A percentile compares a stretch with the other conserved stretches of the same genome.
These are phyloP conservation scores for Amphipyra tragopoginis DNA, from an alignment of 2,888 invertebrate species.

Conservation along the genomic window DNA sequence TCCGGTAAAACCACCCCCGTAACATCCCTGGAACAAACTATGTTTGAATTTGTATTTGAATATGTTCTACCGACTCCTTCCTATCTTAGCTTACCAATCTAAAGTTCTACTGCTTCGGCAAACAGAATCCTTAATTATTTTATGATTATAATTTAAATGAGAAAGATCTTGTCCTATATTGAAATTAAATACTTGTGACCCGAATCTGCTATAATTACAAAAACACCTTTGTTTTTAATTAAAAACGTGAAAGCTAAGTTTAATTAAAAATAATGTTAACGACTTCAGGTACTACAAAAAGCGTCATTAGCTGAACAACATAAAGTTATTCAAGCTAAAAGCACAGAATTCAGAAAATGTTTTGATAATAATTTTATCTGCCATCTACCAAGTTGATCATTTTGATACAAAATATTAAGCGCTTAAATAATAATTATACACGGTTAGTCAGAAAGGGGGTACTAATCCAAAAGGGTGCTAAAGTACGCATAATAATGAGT, in stretches of 20 bases:
- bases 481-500: too few relatives aligned
- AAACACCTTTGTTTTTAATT: background rate
- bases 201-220: slow-evolving; percentile 10
- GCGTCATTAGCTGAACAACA: background rate
- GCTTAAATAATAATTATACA: too few relatives aligned
- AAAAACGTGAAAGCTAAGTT: background rate
- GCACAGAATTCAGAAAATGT: background rate
- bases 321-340: slow-evolving; percentile 1
- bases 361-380: too few relatives aligned
- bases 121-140: slow-evolving; percentile 29
- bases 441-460: too few relatives aligned
- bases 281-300: background rate
- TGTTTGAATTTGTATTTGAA: too few relatives aligned
- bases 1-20: too few relatives aligned
- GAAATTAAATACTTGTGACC: slow-evolving; percentile 7
- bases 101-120: background rate
- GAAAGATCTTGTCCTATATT: slow-evolving; percentile 1
- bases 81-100: too few relatives aligned
- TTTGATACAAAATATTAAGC: too few relatives aligned
- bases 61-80: too few relatives aligned
- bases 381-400: too few relatives aligned
- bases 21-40: too few relatives aligned
- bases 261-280: background rate
- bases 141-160: slow-evolving; percentile 26
- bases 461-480: too few relatives aligned